A percentile compares a stretch with the other conserved stretches of the same genome.
These are phyloP conservation scores for Hirtodrosophila cameraria DNA, from an alignment of 2,888 invertebrate species.

Conservation along the genomic window DNA sequence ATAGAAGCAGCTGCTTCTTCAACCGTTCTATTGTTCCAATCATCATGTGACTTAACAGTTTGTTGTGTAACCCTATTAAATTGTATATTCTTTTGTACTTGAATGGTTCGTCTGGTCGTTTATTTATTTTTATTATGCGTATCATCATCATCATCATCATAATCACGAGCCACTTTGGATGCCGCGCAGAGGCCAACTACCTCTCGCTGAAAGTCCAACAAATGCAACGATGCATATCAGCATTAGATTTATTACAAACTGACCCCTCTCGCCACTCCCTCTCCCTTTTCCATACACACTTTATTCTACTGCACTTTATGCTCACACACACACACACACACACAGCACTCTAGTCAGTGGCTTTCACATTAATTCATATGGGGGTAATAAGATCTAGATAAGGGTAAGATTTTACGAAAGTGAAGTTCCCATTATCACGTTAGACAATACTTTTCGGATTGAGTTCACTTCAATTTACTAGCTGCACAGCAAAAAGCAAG, in stretches of 20 bases:
- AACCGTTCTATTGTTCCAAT: constrained; percentile 7
- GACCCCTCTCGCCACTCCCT: neutral
- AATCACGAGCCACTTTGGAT: constrained; percentile 4
- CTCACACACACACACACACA: neutral
- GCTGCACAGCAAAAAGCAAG: no score
- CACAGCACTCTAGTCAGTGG: constrained; percentile 13
- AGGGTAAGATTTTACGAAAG: no score
- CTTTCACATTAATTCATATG: no score
- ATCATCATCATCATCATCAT: constrained; percentile 15
- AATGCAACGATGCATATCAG: constrained; percentile 57
- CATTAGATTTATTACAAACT: constrained; percentile 52
- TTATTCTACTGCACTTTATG: neutral
- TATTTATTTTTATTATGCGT: constrained; percentile 49
- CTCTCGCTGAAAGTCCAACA: constrained; percentile 58
- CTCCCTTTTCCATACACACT: neutral
- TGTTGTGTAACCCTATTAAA: constrained; percentile 12
- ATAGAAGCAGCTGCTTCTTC: neutral
- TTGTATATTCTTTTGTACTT: constrained; percentile 1
- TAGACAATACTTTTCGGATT: no score
- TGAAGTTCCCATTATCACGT: no score
- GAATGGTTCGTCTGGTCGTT: constrained; percentile 24
- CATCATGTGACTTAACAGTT: constrained; percentile 11
- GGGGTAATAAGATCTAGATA: no score
- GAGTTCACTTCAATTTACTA: no score
- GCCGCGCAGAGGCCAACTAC: constrained; percentile 57